These are phyloP conservation scores for Oxycera nigricornis DNA, from an alignment of 2,888 invertebrate genomes.

Conservation along the genomic window DNA sequence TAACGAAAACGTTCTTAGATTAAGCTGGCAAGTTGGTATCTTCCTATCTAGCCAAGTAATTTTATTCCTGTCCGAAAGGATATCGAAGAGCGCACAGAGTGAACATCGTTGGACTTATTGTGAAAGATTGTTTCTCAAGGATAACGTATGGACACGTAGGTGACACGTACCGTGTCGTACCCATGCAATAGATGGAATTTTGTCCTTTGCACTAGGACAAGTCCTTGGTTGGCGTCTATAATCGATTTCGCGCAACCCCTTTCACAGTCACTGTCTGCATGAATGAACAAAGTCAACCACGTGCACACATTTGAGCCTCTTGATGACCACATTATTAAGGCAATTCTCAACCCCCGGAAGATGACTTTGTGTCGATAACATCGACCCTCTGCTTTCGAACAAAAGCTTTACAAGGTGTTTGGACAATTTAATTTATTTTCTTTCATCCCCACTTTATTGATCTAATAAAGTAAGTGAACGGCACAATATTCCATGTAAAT, in stretches of 20 bases:
- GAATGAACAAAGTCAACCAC: constrained; percentile 46
- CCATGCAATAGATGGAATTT: neutral
- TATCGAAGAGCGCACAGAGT: neutral
- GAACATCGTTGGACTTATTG: neutral
- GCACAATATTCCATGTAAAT: constrained; percentile 7
- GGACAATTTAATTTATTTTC: constrained; percentile 46
- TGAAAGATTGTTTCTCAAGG: constrained; percentile 27
- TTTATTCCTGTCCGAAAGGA: neutral
- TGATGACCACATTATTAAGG: constrained; percentile 47
- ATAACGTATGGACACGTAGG: constrained; percentile 9
- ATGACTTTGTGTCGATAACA: constrained; percentile 45
- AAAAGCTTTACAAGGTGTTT: constrained; percentile 45
- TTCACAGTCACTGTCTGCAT: constrained; percentile 39
- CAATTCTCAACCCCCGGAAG: constrained; percentile 40
- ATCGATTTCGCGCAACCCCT: constrained; percentile 44
- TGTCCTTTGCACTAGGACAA: neutral
- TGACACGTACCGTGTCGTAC: neutral
- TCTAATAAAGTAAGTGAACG: constrained; percentile 35
- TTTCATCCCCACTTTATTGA: constrained; percentile 42
- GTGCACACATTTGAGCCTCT: constrained; percentile 44
- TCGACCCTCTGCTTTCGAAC: constrained; percentile 41
- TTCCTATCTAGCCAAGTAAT: neutral
- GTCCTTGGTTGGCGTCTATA: constrained; percentile 30
- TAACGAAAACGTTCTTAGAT: constrained; percentile 9
- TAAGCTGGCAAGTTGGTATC: neutral